phyloP scores from a whole-genome alignment of 2,797 vertebrate species.

The Channa striata region DNA sequence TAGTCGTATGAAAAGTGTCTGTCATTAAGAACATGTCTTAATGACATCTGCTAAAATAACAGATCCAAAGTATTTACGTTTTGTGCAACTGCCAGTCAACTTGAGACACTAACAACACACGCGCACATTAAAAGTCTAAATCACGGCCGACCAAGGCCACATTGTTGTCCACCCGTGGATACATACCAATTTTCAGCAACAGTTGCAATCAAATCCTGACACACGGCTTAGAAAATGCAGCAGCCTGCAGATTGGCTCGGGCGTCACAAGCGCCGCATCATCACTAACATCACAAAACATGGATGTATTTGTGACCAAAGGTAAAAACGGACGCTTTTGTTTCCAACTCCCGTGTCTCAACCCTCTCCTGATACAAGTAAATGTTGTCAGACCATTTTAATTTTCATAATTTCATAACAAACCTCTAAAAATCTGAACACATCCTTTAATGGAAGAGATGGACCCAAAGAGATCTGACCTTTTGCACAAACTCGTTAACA shows the following conservation, averaged over 20 bases:
- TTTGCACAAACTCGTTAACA: too few species aligned
- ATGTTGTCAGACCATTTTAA: conserved; percentile 11
- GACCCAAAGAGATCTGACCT: too few species aligned
- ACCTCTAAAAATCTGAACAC: too few species aligned
- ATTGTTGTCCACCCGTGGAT: conserved; percentile 42
- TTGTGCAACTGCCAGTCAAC: background rate
- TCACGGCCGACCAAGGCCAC: conserved; percentile 17
- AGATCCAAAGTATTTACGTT: background rate
- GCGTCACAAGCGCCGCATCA: too few species aligned
- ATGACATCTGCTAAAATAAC: conserved; percentile 32
- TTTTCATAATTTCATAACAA: too few species aligned
- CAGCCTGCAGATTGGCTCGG: conserved; percentile 32
- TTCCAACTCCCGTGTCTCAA: conserved; percentile 9
- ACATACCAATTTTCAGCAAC: conserved; percentile 28
- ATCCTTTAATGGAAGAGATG: too few species aligned
- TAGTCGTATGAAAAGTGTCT: background rate
- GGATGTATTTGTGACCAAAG: conserved; percentile 25
- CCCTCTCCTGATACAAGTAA: conserved; percentile 19
- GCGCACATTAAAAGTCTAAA: conserved; percentile 6
- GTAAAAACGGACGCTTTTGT: conserved; percentile 34
- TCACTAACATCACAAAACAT: too few species aligned
- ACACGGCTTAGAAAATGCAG: conserved; percentile 15
- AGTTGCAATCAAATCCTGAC: conserved; percentile 49
- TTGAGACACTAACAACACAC: background rate
- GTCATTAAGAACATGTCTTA: background rate